Evolutionary conservation across 1,140 invertebrate genomes (phyloP).

Genomic region (Sminthurides bifidus): DNA sequence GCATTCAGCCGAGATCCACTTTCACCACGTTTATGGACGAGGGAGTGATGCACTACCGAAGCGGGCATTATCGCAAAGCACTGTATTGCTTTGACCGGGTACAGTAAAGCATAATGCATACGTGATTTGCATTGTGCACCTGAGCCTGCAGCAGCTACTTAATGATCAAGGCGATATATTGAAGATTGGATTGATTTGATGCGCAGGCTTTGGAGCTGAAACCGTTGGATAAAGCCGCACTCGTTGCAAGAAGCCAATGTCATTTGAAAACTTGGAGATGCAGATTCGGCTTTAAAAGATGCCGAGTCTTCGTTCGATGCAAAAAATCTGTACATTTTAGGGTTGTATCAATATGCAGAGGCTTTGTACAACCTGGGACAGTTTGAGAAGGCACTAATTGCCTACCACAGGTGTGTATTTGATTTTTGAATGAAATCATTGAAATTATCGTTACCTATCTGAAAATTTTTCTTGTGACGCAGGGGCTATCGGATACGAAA

Average conservation of each 20-base stretch:
- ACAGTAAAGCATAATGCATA: neutral
- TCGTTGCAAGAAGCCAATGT: slow-evolving; percentile 23
- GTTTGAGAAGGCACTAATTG: slow-evolving; percentile 42
- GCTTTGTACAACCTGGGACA: slow-evolving; percentile 40
- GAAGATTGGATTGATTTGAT: no score
- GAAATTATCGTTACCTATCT: neutral
- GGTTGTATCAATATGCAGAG: slow-evolving; percentile 40
- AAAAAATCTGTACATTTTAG: slow-evolving; percentile 20
- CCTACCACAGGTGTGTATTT: slow-evolving; percentile 35
- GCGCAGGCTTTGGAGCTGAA: slow-evolving; percentile 25
- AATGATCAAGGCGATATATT: no score
- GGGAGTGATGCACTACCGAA: slow-evolving; percentile 27
- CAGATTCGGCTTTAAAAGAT: slow-evolving; percentile 19
- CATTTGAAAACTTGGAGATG: slow-evolving; percentile 28
- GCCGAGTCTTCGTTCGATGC: slow-evolving; percentile 17
- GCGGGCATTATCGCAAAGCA: slow-evolving; percentile 23
- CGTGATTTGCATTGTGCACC: neutral
- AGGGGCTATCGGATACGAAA: slow-evolving; percentile 39
- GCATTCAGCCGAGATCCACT: slow-evolving; percentile 21
- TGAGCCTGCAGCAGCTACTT: no score
- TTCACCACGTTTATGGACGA: slow-evolving; percentile 32
- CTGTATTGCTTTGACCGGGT: slow-evolving; percentile 27
- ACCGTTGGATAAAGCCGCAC: slow-evolving; percentile 12
- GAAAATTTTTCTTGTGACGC: neutral
- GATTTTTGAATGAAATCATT: neutral